Evolutionary conservation across 2,888 invertebrate genomes (phyloP).

Genomic region (Drosophila cracens): DNA sequence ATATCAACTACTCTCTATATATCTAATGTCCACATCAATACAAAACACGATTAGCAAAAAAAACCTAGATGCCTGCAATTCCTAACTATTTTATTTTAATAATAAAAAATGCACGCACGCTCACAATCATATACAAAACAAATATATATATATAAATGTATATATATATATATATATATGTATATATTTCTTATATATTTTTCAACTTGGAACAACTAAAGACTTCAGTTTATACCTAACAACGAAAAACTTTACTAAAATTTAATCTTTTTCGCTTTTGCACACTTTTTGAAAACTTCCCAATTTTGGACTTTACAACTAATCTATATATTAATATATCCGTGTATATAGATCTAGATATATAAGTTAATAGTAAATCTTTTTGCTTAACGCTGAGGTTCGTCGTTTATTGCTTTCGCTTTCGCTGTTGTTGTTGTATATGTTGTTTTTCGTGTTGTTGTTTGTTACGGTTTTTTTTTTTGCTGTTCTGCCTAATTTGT

Average conservation of each 20-base stretch:
- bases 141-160: background rate
- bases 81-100: slow-evolving; percentile 53
- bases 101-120: slow-evolving; percentile 52
- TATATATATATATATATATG: background rate
- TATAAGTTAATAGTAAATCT: slow-evolving; percentile 62
- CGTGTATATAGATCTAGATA: slow-evolving; percentile 49
- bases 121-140: slow-evolving; percentile 58
- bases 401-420: slow-evolving; percentile 80
- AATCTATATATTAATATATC: slow-evolving; percentile 51
- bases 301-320: slow-evolving; percentile 39
- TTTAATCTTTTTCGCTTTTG: slow-evolving; percentile 8
- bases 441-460: slow-evolving; percentile 29
- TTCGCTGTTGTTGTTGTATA: slow-evolving; percentile 59
- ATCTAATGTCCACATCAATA: slow-evolving; percentile 62
- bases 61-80: slow-evolving; percentile 34
- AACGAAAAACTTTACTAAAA: slow-evolving; percentile 52
- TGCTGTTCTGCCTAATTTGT: slow-evolving; percentile 4
- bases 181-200: slow-evolving; percentile 36
- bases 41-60: slow-evolving; percentile 36
- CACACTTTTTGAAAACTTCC: slow-evolving; percentile 56
- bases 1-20: slow-evolving; percentile 47
- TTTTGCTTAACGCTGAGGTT: slow-evolving; percentile 74
- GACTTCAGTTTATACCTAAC: slow-evolving; percentile 24
- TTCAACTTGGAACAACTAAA: slow-evolving; percentile 51
- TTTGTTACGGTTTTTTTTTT: background rate